Base-by-base conservation (phyloP, 2,113 vertebrate genomes). In the Hiodon tergisus region DNA sequence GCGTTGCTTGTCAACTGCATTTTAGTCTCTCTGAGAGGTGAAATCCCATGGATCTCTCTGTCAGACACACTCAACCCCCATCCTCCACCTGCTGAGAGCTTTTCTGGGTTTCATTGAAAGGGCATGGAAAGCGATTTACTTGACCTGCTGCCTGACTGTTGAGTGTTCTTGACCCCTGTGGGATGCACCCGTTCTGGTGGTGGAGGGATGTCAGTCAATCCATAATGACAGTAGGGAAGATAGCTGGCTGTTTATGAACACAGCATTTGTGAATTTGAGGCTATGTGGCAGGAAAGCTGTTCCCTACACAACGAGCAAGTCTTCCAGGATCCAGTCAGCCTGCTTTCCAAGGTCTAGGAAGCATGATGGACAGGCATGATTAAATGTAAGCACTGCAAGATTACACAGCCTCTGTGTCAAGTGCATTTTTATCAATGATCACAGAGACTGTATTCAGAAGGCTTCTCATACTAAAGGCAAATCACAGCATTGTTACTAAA, bases 1-100 rank as follows among this genome's bases (percentile, higher is more conserved):
- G 75, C 81, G 70, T 79, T 80, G 71, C 76, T 73, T 86, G 88
- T 88, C 87, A 87, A 72, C 65, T 83, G 75, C 76, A 67, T 78
- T 79, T 82, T 79, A 63, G 53, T 77, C 78, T 85, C 76, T 50
- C 80, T 88, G 86, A 81, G 84, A 86, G 78, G 73, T 81, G 73
- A 86, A 88, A 87, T 87, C 82, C 86, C 85, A 80, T 81, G 79
- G 83, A 77, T 83, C 75, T 71, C 81, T 84, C 80, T 90, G 86
- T 87, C 86, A 88, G 82, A 79, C 83, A 78, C 60, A 78, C 79
- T 87, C 83, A 76, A 76, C 31, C 31, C 31, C 31, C 70, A 79
- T 69, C 70, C 84, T 83, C 78, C 78, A 73, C 84, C 85, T 84
- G 77, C 77, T 79, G 83, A 80, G 83, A 88, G 69, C 79, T 84